Conservation (phyloP, 2,797 vertebrate genomes). For the Acridotheres tristis region DNA sequence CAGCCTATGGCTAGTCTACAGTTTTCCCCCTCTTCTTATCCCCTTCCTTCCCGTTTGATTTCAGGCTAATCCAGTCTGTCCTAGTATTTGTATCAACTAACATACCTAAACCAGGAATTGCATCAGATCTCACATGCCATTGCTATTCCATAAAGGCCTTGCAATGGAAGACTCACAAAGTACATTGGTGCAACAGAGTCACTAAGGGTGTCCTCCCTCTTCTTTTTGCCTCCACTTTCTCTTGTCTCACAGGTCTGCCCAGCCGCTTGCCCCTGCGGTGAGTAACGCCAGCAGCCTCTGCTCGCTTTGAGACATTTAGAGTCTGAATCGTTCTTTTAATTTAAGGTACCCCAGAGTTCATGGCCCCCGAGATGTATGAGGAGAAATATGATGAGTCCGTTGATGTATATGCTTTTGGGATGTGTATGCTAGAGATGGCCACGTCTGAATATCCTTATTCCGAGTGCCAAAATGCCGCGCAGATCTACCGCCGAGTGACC, state of each 20-base stretch:
- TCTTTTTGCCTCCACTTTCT: slow-evolving; percentile 77
- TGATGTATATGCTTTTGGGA: slow-evolving; percentile 98
- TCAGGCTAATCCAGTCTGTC: slow-evolving; percentile 27
- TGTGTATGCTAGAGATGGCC: slow-evolving; percentile 99
- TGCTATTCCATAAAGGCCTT: slow-evolving; percentile 80
- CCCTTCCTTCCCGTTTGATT: slow-evolving; percentile 56
- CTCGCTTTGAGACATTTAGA: slow-evolving; percentile 85
- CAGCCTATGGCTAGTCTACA: slow-evolving; percentile 82
- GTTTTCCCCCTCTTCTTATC: background rate
- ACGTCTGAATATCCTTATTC: slow-evolving; percentile 99
- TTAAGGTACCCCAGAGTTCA: slow-evolving; percentile 99
- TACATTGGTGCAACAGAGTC: slow-evolving; percentile 82
- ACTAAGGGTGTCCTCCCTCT: slow-evolving; percentile 87
- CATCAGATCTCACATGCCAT: background rate
- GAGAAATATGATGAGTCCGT: slow-evolving; percentile 99
- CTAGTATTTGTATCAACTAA: background rate
- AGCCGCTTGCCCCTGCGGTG: slow-evolving; percentile 61
- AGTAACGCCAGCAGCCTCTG: slow-evolving; percentile 75
- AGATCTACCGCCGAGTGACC: slow-evolving; percentile 98
- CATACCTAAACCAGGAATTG: background rate
- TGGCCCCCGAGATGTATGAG: slow-evolving; percentile 99
- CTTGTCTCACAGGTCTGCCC: slow-evolving; percentile 75
- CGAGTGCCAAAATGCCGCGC: slow-evolving; percentile 98
- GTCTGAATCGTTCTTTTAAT: slow-evolving; percentile 99
- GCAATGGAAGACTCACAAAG: slow-evolving; percentile 85